Percentiles rank a stretch among this genome's conserved stretches.
Conservation (phyloP, 2,888 invertebrate genomes). For the Rhagonycha fulva region DNA sequence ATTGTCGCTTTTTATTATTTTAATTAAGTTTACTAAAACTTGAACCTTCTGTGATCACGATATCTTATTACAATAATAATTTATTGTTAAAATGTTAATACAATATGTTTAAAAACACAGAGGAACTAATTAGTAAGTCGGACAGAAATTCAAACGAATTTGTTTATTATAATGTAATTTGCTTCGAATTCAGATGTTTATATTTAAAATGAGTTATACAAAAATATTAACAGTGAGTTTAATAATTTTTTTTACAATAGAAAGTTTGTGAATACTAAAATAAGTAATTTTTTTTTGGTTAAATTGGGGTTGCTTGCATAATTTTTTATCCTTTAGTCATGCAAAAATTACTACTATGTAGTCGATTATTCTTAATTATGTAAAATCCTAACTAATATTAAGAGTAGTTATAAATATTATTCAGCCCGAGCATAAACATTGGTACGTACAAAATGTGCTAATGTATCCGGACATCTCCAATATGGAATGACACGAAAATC, state of each 20-base stretch:
- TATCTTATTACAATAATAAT: not conserved
- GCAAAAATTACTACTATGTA: slow-evolving; percentile 1
- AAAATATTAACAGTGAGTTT: not conserved
- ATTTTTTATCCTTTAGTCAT: not conserved
- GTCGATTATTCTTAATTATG: slow-evolving; percentile 23
- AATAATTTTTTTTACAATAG: not conserved
- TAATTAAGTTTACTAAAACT: not conserved
- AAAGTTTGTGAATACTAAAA: not conserved
- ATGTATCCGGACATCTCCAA: slow-evolving; percentile 17
- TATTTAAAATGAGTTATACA: not conserved
- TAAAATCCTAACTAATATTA: not conserved
- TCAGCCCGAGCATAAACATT: slow-evolving; percentile 8
- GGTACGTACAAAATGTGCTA: slow-evolving; percentile 8
- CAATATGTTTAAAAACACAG: not conserved
- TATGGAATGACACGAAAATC: slow-evolving; percentile 21
- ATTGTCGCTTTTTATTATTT: not conserved
- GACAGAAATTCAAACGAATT: not conserved
- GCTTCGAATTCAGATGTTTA: not conserved
- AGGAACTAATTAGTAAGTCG: not conserved
- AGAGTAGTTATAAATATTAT: slow-evolving; percentile 4
- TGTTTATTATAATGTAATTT: not conserved
- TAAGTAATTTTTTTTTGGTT: not conserved
- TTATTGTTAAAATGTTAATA: not conserved
- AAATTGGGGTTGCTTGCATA: not conserved
- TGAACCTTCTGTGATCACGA: not conserved